Base-by-base conservation (phyloP, 2,888 invertebrate species). In the Leptopterna dolabrata region DNA sequence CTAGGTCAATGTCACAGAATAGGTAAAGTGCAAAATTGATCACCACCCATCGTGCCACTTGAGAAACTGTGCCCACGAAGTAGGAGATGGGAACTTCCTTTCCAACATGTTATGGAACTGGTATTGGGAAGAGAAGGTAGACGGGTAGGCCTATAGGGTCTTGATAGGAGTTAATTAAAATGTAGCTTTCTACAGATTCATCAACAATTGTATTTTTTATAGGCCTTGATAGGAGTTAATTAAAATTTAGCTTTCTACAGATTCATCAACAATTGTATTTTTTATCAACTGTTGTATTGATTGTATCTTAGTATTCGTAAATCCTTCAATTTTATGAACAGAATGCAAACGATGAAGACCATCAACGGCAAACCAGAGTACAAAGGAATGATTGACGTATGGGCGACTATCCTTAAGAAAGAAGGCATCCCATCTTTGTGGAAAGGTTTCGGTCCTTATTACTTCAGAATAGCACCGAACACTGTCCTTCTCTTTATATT, bases 381-480 rank as follows among this genome's bases (percentile, higher is more conserved):
- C 93, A 95, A 91, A 88, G 97, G 95, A 90, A 95, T 95, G 88
- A 70, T 96, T 0, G 95, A 97, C 91, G 99, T 99, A 0, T 93
- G 98, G 78, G 91, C 92, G 0, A 95, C 94, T 91, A 95, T 98
- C 0, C 92, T 98, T 0, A 93, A 94, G 85, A 95, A 96, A 87
- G 99, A 99, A 92, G 99, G 99, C 0, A 92, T 98, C 0, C 95
- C 98, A 86, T 96, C 98, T 0, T 93, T 99, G 4, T 99, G 99
- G 99, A 99, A 98, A 93, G 99, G 99, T 41, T 99, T 99, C 93
- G 95, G 98, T 1, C 99, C 99, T 0, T 99, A 99, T 93, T 99
- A 97, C 92, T 96, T 97, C 88, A 95, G 99, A 14, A 93, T 99
- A 78, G 99, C 99, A 7, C 99, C 99, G 0, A 99, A 99, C 92